phyloP scores from a whole-genome alignment of 2,888 invertebrate genomes.

The Biston stratarius region DNA sequence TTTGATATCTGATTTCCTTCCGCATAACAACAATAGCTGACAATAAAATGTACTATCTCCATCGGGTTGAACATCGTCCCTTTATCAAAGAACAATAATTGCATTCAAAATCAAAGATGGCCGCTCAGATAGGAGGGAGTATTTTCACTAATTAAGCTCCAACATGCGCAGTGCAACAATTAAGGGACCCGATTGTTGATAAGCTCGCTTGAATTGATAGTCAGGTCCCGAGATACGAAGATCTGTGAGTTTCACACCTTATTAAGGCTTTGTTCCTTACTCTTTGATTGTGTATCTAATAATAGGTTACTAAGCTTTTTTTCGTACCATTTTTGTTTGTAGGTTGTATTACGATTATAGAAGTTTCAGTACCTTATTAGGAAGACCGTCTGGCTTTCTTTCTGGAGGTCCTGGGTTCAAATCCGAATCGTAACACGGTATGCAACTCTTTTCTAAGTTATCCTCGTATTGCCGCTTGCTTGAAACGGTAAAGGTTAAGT shows the following conservation, averaged over 20 bases:
- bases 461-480: too few species aligned
- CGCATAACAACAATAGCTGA: constrained; percentile 25
- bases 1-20: not conserved
- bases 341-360: too few species aligned
- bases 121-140: constrained; percentile 72
- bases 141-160: constrained; percentile 84
- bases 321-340: too few species aligned
- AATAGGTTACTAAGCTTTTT: not conserved
- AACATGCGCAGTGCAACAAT: constrained; percentile 81
- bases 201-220: constrained; percentile 73
- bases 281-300: constrained; percentile 31
- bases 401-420: too few species aligned
- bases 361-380: too few species aligned
- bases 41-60: constrained; percentile 43
- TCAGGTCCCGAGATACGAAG: constrained; percentile 69
- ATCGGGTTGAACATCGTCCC: constrained; percentile 57
- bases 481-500: too few species aligned
- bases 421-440: too few species aligned
- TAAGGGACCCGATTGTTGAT: constrained; percentile 81
- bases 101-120: constrained; percentile 85
- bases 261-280: constrained; percentile 57
- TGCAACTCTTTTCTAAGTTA: too few species aligned
- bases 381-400: too few species aligned
- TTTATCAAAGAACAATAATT: constrained; percentile 83
- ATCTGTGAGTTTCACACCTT: constrained; percentile 76